Conservation (phyloP, 2,113 vertebrate genomes). For the Leucopternis melanops region DNA sequence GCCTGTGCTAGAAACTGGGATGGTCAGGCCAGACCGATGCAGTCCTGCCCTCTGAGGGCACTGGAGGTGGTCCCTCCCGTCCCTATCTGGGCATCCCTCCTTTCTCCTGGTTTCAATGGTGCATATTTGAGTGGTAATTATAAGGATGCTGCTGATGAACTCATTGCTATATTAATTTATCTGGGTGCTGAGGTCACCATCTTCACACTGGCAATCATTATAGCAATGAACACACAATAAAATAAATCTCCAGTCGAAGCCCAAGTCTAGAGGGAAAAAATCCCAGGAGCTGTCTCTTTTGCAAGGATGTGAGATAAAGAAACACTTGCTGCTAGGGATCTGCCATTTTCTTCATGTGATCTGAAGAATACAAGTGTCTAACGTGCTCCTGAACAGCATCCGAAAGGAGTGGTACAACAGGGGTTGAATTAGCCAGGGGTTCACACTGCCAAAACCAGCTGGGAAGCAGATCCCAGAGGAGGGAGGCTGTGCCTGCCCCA, state of each 20-base stretch:
- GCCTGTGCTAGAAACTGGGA: not conserved
- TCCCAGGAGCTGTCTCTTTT: not conserved
- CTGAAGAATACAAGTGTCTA: not conserved
- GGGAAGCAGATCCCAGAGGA: not conserved
- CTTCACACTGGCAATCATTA: not conserved
- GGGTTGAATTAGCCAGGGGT: not conserved
- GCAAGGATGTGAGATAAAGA: not conserved
- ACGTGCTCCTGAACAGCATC: not conserved
- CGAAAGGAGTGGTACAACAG: accelerated
- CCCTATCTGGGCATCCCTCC: not conserved
- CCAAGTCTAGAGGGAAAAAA: not conserved
- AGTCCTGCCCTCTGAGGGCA: not conserved
- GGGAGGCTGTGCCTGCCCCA: not conserved
- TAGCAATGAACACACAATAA: not conserved
- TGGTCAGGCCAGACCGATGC: not conserved
- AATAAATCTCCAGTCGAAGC: not conserved
- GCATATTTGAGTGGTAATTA: not conserved
- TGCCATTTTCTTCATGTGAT: not conserved
- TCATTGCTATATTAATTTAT: not conserved
- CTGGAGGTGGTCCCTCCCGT: not conserved
- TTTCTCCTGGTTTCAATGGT: not conserved
- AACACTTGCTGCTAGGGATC: not conserved
- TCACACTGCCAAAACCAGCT: not conserved
- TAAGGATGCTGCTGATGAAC: not conserved
- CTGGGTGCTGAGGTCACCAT: not conserved